Evolutionary conservation across 2,797 vertebrate species (phyloP).

Genomic region (Cephalopachus bancanus): DNA sequence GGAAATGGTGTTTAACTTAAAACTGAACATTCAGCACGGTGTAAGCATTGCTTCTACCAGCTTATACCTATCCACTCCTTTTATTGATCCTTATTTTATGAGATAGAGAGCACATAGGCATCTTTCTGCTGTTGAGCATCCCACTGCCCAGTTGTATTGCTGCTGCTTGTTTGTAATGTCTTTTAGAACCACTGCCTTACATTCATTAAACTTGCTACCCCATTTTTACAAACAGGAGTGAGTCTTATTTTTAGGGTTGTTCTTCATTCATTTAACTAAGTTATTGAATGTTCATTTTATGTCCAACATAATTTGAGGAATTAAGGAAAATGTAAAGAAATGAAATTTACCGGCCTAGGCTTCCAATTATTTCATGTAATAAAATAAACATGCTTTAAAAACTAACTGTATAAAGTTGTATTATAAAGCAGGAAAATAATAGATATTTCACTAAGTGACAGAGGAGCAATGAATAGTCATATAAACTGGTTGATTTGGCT

Average conservation of each 20-base stretch:
- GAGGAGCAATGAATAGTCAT: not conserved
- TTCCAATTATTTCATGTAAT: not conserved
- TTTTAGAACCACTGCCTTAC: not conserved
- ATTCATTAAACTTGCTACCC: slow-evolving; percentile 3
- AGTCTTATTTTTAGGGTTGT: not conserved
- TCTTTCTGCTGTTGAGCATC: not conserved
- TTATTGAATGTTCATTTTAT: slow-evolving; percentile 43
- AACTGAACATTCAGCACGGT: not conserved
- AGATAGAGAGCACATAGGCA: not conserved
- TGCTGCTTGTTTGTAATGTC: not conserved
- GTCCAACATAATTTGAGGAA: not conserved
- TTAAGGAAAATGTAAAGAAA: not conserved
- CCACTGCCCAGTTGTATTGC: not conserved
- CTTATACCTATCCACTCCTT: not conserved
- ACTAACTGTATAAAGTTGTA: not conserved
- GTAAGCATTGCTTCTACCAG: not conserved
- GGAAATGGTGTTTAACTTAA: not conserved
- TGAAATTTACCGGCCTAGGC: not conserved
- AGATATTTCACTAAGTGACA: not conserved
- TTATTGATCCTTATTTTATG: not conserved
- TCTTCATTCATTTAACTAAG: not conserved
- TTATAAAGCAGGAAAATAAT: not conserved
- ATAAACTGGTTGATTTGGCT: not conserved
- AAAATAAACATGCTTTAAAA: not conserved
- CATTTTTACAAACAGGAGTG: not conserved